Evolutionary conservation across 2,888 invertebrate species (phyloP).

Genomic region (Ophion obscuratus): DNA sequence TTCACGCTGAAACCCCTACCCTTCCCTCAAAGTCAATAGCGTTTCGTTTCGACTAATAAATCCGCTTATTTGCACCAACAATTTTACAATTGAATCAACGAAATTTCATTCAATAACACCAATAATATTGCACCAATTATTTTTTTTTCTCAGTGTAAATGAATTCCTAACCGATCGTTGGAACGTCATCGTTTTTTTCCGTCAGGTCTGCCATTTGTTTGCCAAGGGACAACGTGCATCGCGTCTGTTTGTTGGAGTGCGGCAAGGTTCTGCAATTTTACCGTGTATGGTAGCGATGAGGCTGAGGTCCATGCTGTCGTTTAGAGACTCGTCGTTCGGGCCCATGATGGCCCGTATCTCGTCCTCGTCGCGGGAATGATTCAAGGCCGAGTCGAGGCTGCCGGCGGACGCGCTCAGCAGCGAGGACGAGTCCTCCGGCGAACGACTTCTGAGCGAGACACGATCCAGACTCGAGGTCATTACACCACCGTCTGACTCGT

Average conservation of each 20-base stretch:
- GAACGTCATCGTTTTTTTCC: no score
- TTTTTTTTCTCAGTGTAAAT: no score
- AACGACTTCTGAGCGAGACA: constrained; percentile 91
- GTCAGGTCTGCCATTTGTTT: no score
- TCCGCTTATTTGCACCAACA: no score
- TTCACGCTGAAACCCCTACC: no score
- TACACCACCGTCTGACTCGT: constrained; percentile 84
- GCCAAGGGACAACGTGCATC: no score
- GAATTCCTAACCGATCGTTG: no score
- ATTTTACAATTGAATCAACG: no score
- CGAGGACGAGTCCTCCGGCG: constrained; percentile 89
- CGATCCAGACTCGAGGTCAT: constrained; percentile 88
- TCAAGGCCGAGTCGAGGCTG: constrained; percentile 94
- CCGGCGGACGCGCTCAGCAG: constrained; percentile 90
- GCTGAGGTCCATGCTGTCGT: constrained; percentile 83
- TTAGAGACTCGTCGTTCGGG: constrained; percentile 82
- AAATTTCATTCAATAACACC: no score
- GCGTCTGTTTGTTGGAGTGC: background rate
- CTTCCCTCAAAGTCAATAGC: no score
- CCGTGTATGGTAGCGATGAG: constrained; percentile 84
- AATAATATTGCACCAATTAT: no score
- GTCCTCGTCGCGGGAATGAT: constrained; percentile 93
- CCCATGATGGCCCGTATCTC: constrained; percentile 89
- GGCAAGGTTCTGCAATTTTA: constrained; percentile 68
- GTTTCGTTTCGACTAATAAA: no score